A percentile compares a stretch with the other conserved stretches of the same genome.
Conservation (phyloP, 2,888 invertebrate species). For the Clivina fossor region DNA sequence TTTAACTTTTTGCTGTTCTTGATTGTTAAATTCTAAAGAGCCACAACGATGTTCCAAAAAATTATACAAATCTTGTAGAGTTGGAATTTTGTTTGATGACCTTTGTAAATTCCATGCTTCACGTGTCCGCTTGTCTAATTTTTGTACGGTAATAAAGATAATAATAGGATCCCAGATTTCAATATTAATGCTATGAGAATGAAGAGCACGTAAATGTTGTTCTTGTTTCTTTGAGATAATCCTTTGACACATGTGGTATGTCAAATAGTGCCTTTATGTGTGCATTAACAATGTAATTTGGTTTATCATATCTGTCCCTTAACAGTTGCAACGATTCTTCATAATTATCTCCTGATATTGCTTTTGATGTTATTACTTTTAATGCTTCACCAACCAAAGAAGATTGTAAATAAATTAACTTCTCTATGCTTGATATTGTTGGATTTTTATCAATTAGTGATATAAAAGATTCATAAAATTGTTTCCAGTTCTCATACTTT, state of each 20-base stretch:
- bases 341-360: slow-evolving; percentile 9
- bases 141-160: slow-evolving; percentile 11
- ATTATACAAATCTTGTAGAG: slow-evolving; percentile 5
- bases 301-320: slow-evolving; percentile 19
- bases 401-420: slow-evolving; percentile 18
- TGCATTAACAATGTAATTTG: slow-evolving; percentile 9
- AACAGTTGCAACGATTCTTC: slow-evolving; percentile 3
- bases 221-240: slow-evolving; percentile 1
- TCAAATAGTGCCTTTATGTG: slow-evolving; percentile 25
- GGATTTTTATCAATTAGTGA: no score
- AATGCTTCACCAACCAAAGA: slow-evolving; percentile 21
- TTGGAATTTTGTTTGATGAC: not conserved
- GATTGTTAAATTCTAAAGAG: slow-evolving; percentile 14
- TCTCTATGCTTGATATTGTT: no score
- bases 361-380: slow-evolving; percentile 1
- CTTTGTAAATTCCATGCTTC: slow-evolving; percentile 16
- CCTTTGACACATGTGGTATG: not conserved
- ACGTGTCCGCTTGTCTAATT: slow-evolving; percentile 17
- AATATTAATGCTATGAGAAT: not conserved
- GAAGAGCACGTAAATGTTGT: slow-evolving; percentile 20
- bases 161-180: slow-evolving; percentile 17
- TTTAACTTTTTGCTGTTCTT: not conserved
- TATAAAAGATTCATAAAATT: no score
- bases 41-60: slow-evolving; percentile 23
- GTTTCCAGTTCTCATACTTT: not conserved